Conservation (phyloP, 1,140 invertebrate genomes). For the Camponotus vicinus region DNA sequence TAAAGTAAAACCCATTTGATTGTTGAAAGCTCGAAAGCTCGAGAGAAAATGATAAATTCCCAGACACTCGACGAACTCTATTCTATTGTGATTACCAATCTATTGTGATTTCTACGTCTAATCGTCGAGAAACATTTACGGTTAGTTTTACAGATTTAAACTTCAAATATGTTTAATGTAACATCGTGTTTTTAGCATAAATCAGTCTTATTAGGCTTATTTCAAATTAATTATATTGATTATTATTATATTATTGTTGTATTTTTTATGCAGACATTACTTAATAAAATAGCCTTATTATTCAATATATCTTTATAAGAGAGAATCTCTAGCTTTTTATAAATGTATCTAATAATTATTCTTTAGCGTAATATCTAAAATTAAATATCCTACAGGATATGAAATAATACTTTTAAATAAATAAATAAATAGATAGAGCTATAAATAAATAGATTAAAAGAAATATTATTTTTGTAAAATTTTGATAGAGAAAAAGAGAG, state of each 20-base stretch:
- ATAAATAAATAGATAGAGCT: no score
- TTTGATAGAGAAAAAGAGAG: no score
- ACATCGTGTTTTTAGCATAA: neutral
- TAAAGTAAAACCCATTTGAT: neutral
- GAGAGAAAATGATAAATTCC: constrained; percentile 45
- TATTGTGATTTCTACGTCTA: constrained; percentile 59
- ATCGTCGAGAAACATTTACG: constrained; percentile 40
- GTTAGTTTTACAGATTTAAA: neutral
- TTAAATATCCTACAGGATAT: neutral
- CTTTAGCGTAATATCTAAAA: neutral
- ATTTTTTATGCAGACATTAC: neutral
- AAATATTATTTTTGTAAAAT: no score
- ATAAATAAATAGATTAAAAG: no score
- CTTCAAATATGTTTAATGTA: neutral
- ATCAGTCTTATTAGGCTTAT: neutral
- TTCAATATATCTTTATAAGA: no score
- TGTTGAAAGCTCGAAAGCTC: neutral
- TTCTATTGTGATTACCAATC: neutral
- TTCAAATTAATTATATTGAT: neutral
- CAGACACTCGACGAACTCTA: neutral
- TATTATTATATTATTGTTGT: neutral
- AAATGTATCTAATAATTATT: neutral
- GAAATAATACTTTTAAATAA: no score
- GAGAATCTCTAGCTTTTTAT: no score
- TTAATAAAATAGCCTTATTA: neutral